Base-by-base conservation (phyloP, 1,140 invertebrate genomes). In the Chironomus tepperi region DNA sequence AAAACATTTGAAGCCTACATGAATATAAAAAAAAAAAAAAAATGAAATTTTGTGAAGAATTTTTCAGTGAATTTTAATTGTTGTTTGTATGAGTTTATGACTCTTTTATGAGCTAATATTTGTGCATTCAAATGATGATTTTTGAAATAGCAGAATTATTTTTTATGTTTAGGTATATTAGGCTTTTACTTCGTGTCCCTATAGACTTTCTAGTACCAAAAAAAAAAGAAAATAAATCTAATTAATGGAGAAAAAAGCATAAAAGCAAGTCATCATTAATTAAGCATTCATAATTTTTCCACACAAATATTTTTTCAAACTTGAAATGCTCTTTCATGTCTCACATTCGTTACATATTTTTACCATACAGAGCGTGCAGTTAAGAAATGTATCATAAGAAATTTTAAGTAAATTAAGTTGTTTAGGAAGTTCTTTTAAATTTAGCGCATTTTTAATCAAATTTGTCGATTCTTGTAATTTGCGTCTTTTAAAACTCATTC, bases 251-350 rank as follows among this genome's bases (percentile, higher is more conserved):
- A 19, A 18, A 21, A 70, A 70, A 18, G 9, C 65, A 19, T 19
- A 18, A 70, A 16, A 70, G 18, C 16, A 16, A 21, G 19, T 70
- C 65, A 19, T 70, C 65, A 70, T 70, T 70, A 70, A 70, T 70
- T 70, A 70, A 21, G 16, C 65, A 70, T 15, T 70, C 65, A 70
- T 70, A 70, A 70, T 70, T 70, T 70, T 21, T 21, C n/a, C 64
- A 67, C 64, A 67, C 15, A 47, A 34, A 47, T 67, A 8, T 67
- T 67, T n/a, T n/a, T 21, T 21, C 16, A 70, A 18, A 16, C 18
- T 19, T 70, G 65, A 19, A 6, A 19, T 70, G 2, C 19, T 70
- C 47, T 57, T 57, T 57, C 47, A 57, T 57, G 47, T 57, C 47
- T 57, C n/a, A n/a, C 3, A 57, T 57, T 34, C 5, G 24, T 34